Evolutionary conservation across 2,113 vertebrate genomes (phyloP).

Genomic region (Forbesichthys agassizii): DNA sequence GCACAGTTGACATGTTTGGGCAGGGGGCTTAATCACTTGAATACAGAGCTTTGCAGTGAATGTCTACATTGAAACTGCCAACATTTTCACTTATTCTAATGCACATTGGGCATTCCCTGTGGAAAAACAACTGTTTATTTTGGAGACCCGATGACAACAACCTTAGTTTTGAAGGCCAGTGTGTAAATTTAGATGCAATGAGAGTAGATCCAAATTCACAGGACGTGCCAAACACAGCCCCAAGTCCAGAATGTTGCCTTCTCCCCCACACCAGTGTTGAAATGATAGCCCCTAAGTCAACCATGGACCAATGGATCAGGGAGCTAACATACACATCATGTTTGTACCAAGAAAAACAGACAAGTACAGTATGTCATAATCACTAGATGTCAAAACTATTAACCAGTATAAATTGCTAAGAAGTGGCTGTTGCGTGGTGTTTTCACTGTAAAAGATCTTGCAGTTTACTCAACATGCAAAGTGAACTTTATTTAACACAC

Average conservation of each 20-base stretch:
- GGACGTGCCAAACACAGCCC: conserved; percentile 71
- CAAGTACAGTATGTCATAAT: conserved; percentile 37
- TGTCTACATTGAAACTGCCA: conserved; percentile 59
- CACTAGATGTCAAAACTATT: background rate
- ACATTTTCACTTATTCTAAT: conserved; percentile 72
- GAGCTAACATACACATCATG: conserved; percentile 39
- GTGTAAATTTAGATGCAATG: conserved; percentile 81
- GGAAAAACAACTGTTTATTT: conserved; percentile 77
- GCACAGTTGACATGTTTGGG: conserved; percentile 36
- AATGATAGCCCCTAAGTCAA: conserved; percentile 66
- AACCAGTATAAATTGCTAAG: background rate
- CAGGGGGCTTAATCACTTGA: conserved; percentile 54
- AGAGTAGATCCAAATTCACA: conserved; percentile 79
- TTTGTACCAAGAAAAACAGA: conserved; percentile 42
- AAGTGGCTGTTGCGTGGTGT: background rate
- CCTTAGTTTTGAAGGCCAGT: conserved; percentile 77
- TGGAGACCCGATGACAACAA: conserved; percentile 80
- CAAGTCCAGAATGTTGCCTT: conserved; percentile 67
- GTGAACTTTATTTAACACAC: conserved; percentile 21
- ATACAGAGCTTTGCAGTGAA: conserved; percentile 53
- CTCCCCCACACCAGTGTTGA: conserved; percentile 61
- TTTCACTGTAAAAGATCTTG: background rate
- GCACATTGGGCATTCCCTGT: conserved; percentile 58
- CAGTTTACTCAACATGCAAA: conserved; percentile 10
- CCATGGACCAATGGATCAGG: conserved; percentile 41